These are phyloP conservation scores for Spodoptera littoralis DNA, from an alignment of 2,888 invertebrate genomes.

Conservation along the genomic window DNA sequence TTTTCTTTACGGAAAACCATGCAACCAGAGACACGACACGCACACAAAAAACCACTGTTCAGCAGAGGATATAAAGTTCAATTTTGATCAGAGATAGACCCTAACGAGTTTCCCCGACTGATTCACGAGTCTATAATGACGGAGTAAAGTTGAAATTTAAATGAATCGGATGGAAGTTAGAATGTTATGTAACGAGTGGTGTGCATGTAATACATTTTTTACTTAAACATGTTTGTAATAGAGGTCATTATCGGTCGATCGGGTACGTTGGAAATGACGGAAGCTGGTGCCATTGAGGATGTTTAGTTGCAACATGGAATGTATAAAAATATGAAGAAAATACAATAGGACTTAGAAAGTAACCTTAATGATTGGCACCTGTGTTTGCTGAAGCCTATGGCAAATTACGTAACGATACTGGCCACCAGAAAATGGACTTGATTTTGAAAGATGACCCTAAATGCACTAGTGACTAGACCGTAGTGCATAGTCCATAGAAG, in stretches of 20 bases:
- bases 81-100: slow-evolving; percentile 8
- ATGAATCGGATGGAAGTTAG: slow-evolving; percentile 36
- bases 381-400: neutral
- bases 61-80: neutral
- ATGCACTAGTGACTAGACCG: no score
- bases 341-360: slow-evolving; percentile 25
- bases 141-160: slow-evolving; percentile 40
- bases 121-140: slow-evolving; percentile 26
- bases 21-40: neutral
- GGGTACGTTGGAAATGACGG: slow-evolving; percentile 46
- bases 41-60: slow-evolving; percentile 20
- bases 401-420: neutral
- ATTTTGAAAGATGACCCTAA: no score
- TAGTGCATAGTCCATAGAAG: no score
- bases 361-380: neutral
- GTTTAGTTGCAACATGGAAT: slow-evolving; percentile 15
- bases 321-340: slow-evolving; percentile 23
- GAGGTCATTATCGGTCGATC: slow-evolving; percentile 61
- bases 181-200: slow-evolving; percentile 50
- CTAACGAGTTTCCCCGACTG: slow-evolving; percentile 1
- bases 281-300: slow-evolving; percentile 39
- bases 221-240: slow-evolving; percentile 58
- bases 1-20: slow-evolving; percentile 24
- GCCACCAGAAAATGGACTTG: no score
- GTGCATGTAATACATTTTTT: slow-evolving; percentile 58